Percentiles rank a stretch among this genome's conserved stretches.
Evolutionary conservation across 2,797 vertebrate genomes (phyloP).

Genomic region (Carcharodon carcharias): DNA sequence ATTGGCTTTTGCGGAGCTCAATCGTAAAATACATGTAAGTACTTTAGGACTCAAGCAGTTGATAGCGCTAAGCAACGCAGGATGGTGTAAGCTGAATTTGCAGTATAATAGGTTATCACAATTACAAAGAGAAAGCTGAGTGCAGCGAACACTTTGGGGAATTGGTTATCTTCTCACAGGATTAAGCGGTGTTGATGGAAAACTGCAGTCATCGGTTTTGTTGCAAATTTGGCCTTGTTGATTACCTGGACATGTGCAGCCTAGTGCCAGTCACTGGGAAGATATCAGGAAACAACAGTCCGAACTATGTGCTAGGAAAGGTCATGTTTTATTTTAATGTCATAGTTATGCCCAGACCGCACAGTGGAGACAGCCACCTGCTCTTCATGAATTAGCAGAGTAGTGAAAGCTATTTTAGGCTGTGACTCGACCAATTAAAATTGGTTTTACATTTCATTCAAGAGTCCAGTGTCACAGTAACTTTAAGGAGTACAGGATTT

Average conservation of each 20-base stretch:
- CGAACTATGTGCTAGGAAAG: neutral
- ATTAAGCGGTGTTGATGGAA: neutral
- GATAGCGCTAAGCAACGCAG: neutral
- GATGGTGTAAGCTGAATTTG: neutral
- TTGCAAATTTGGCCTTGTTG: neutral
- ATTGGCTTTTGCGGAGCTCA: neutral
- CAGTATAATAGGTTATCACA: neutral
- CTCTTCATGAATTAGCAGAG: constrained; percentile 10
- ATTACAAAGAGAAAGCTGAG: neutral
- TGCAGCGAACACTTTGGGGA: neutral
- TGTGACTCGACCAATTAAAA: neutral
- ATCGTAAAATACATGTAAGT: neutral
- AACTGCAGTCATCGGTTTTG: neutral
- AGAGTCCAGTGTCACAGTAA: neutral
- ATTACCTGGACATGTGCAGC: neutral
- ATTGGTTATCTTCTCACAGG: neutral
- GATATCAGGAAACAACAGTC: neutral
- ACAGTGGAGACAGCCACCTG: constrained; percentile 15
- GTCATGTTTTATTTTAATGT: constrained; percentile 28
- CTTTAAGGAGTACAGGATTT: neutral
- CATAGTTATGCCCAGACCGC: neutral
- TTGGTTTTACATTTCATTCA: constrained; percentile 32
- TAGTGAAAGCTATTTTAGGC: constrained; percentile 29
- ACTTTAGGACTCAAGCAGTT: too few relatives aligned
- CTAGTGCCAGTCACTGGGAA: neutral